Evolutionary conservation across 2,797 vertebrate genomes (phyloP), one percentile per base, ranked within the genome.

Genomic region (Rhynchonycteris naso): DNA sequence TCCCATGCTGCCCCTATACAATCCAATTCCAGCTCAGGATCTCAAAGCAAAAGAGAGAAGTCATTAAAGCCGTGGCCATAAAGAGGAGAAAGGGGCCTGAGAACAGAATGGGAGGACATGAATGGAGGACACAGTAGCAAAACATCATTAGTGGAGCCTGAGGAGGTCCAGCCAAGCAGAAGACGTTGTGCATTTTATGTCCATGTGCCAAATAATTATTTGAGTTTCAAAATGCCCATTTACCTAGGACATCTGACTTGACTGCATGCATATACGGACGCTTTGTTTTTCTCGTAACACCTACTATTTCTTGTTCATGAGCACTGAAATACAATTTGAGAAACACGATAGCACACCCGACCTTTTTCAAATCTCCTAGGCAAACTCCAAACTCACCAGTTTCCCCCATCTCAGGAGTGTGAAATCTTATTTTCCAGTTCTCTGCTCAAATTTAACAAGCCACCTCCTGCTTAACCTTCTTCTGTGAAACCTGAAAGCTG

Each of bases 361-460:
- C 94, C 96, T 93, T 96, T 97, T 93, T 96, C 93, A 90, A 26
- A 91, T 88, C 93, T 90, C 75, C 72, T 92, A 92, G 89, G 86
- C 88, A 96, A 95, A 97, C 96, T 97, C 98, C 95, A 97, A 98
- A 98, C 82, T 97, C 94, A 88, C 83, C 92, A 97, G 94, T 92
- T 96, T 94, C 92, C 85, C 94, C n/a, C 52, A 97, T 97, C 91
- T 98, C 91, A 96, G 68, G 95, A 98, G 98, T 98, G 98, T 98
- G 98, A 98, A 98, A 98, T 98, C 98, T 98, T 98, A 96, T 98
- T 98, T 98, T 98, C 98, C 98, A 98, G 97, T 91, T 98, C 98
- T 98, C 97, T 98, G 98, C 98, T 98, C 98, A 98, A 96, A 98
- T 98, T 97, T 98, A 98, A 98, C 97, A 98, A 98, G 93, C 97